Conservation (phyloP, 37 sponge, comb jelly and placozoan genomes). For the Agelas oroides region DNA sequence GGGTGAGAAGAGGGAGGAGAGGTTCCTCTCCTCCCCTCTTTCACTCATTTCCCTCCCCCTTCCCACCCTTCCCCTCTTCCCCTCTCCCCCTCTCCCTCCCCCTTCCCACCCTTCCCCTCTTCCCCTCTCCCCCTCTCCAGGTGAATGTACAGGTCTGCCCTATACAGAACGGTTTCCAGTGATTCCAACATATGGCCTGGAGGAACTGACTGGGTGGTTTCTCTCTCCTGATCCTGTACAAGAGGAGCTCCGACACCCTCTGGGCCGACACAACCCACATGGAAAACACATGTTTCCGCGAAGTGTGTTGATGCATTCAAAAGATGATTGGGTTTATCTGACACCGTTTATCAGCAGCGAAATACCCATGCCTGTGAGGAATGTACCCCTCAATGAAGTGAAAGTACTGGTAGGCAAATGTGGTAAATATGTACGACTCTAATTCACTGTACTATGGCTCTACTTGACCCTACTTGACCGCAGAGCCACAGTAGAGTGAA, state of each 20-base stretch:
- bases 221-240: not conserved
- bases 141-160: constrained; percentile 53
- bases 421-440: not conserved
- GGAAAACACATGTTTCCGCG: not conserved
- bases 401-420: not conserved
- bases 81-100: too few species aligned
- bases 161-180: constrained; percentile 41
- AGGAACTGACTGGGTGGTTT: not conserved
- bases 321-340: not conserved
- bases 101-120: too few species aligned
- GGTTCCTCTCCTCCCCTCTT: too few species aligned
- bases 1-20: too few species aligned
- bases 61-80: too few species aligned
- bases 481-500: too few species aligned
- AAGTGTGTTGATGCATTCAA: not conserved
- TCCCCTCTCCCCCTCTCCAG: not conserved
- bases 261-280: not conserved
- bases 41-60: too few species aligned
- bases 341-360: too few species aligned
- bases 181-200: constrained; percentile 20
- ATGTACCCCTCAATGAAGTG: too few species aligned
- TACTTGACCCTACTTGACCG: too few species aligned
- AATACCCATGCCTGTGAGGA: too few species aligned
- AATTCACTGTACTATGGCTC: too few species aligned
- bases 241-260: not conserved